phyloP scores from a whole-genome alignment of 1,140 invertebrate genomes.

The Sitodiplosis mosellana region DNA sequence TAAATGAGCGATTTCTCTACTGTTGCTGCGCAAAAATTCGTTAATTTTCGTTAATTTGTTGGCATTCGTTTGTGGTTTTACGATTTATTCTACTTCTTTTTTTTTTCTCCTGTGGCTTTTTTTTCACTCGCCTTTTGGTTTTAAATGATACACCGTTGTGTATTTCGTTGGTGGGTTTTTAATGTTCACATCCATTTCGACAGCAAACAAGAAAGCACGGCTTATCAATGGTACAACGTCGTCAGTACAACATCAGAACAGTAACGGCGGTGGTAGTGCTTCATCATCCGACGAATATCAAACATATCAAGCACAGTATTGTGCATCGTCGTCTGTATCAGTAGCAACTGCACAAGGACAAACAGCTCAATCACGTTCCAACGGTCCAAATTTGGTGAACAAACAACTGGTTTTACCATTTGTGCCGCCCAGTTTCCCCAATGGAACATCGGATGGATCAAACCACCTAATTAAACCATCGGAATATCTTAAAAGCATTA shows the following conservation, averaged over 20 bases:
- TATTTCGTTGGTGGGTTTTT: too few relatives aligned
- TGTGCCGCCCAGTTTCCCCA: slow-evolving; percentile 71
- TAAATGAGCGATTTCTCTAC: too few relatives aligned
- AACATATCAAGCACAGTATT: slow-evolving; percentile 3
- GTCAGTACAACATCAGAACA: slow-evolving; percentile 1
- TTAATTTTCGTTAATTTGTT: neutral
- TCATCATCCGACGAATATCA: slow-evolving; percentile 1
- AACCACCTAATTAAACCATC: slow-evolving; percentile 77
- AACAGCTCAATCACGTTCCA: slow-evolving; percentile 13
- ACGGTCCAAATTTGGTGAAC: slow-evolving; percentile 47
- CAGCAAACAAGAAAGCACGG: slow-evolving; percentile 28
- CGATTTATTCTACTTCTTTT: neutral
- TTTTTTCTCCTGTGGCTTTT: neutral
- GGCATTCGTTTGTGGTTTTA: neutral
- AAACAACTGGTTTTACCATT: slow-evolving; percentile 70
- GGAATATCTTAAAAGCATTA: slow-evolving; percentile 71
- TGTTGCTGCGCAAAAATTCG: too few relatives aligned
- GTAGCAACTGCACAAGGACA: neutral
- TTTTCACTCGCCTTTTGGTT: slow-evolving; percentile 5
- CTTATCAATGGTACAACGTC: slow-evolving; percentile 15
- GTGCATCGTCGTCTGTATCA: slow-evolving; percentile 4
- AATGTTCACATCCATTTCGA: too few relatives aligned
- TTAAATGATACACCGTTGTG: slow-evolving; percentile 10
- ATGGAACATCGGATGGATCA: slow-evolving; percentile 36
- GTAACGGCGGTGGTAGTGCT: slow-evolving; percentile 1